Evolutionary conservation across 2,797 vertebrate genomes (phyloP).

Genomic region (Poecilia wingei): DNA sequence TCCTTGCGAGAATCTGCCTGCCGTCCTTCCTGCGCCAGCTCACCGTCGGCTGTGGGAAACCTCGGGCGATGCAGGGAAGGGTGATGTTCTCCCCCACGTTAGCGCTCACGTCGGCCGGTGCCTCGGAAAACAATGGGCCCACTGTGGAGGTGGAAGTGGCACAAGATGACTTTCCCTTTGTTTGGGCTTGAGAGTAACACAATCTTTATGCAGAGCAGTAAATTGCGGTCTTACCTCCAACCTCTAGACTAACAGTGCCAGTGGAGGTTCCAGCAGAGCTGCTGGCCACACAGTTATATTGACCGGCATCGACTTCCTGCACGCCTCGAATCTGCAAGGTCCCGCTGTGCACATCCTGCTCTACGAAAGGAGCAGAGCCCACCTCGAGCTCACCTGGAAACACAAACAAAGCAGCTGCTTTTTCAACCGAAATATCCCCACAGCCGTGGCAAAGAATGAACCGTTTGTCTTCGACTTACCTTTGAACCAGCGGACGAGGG

Average conservation of each 20-base stretch:
- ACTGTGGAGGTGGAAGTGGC: constrained; percentile 66
- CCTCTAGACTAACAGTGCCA: constrained; percentile 79
- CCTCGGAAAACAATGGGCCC: constrained; percentile 83
- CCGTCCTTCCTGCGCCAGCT: constrained; percentile 85
- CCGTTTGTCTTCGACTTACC: constrained; percentile 72
- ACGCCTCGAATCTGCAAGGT: constrained; percentile 81
- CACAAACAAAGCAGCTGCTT: constrained; percentile 13
- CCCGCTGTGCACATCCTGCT: constrained; percentile 71
- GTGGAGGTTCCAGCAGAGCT: constrained; percentile 77
- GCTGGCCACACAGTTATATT: constrained; percentile 85
- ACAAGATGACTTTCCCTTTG: constrained; percentile 34
- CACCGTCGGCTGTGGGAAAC: constrained; percentile 80
- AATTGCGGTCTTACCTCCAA: constrained; percentile 85
- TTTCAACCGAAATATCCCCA: not conserved
- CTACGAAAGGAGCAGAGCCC: constrained; percentile 68
- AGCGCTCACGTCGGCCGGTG: constrained; percentile 73
- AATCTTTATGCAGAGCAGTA: constrained; percentile 9
- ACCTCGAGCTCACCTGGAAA: constrained; percentile 83
- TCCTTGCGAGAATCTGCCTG: constrained; percentile 59
- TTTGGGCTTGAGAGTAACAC: constrained; percentile 21
- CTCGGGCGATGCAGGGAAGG: constrained; percentile 81
- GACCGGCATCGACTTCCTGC: constrained; percentile 84
- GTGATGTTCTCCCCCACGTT: constrained; percentile 82
- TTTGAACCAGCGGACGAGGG: constrained; percentile 88
- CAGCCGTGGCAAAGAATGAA: not conserved